Evolutionary conservation across 2,797 vertebrate species (phyloP).

Genomic region (Capromys pilorides): DNA sequence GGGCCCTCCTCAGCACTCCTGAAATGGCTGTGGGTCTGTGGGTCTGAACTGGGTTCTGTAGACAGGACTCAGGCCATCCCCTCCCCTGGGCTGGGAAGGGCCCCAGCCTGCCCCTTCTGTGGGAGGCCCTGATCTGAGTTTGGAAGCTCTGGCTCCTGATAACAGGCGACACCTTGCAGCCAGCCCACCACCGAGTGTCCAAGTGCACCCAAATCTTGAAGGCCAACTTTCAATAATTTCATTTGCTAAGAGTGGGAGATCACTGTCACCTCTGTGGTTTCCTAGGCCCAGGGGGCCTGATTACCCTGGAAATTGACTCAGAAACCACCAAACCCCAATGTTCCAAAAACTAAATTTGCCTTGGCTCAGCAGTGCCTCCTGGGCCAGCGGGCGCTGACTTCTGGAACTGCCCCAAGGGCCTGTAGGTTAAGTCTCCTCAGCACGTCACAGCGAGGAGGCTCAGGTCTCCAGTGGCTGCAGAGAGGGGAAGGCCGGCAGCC

Average conservation of each 20-base stretch:
- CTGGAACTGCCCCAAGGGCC: not conserved
- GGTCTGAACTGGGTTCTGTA: not conserved
- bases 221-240: rapidly evolving
- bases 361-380: not conserved
- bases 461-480: rapidly evolving
- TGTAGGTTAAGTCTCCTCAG: not conserved
- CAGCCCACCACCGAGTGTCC: not conserved
- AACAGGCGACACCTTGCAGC: not conserved
- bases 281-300: rapidly evolving
- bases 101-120: not conserved
- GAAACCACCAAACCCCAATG: not conserved
- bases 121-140: not conserved
- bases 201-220: too few relatives aligned
- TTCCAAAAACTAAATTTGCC: not conserved
- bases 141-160: not conserved
- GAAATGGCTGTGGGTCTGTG: not conserved
- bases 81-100: too few relatives aligned
- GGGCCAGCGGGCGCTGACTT: too few relatives aligned
- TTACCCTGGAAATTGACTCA: not conserved
- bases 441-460: not conserved
- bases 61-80: not conserved
- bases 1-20: not conserved
- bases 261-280: rapidly evolving
- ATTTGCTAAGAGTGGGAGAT: not conserved
- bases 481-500: not conserved